These are phyloP conservation scores for Semotilus atromaculatus DNA, from an alignment of 2,797 vertebrate genomes.

Conservation along the genomic window DNA sequence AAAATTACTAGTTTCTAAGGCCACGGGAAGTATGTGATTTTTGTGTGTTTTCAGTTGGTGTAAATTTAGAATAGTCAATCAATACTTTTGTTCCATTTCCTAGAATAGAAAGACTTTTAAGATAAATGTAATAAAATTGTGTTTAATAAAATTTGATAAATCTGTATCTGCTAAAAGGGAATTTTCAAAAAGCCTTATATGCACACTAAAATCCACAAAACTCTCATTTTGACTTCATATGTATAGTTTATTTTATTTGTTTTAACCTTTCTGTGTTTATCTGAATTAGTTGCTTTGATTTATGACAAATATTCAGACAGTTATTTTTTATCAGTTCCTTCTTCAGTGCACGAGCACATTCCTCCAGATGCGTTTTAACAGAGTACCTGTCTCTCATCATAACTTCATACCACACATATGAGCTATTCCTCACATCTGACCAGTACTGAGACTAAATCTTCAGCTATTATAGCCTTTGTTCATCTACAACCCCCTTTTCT, in stretches of 20 bases:
- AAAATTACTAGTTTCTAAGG: neutral
- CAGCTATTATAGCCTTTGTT: neutral
- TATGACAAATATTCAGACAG: neutral
- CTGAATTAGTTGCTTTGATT: neutral
- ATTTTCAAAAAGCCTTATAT: neutral
- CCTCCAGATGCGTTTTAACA: conserved; percentile 5
- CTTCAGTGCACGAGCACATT: neutral
- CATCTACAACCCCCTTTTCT: conserved; percentile 16
- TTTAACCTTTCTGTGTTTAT: neutral
- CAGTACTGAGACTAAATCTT: neutral
- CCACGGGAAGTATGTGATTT: neutral
- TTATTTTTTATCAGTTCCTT: conserved; percentile 2
- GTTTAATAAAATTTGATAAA: too few species aligned
- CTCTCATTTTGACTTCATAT: neutral
- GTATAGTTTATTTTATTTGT: neutral
- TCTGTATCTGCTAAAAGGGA: too few species aligned
- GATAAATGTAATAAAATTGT: neutral
- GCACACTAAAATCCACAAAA: too few species aligned
- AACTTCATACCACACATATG: conserved; percentile 40
- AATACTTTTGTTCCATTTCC: neutral
- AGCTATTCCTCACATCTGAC: conserved; percentile 42
- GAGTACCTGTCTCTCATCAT: conserved; percentile 24
- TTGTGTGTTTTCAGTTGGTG: neutral
- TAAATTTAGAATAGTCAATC: neutral
- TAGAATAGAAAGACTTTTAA: neutral